Percentiles rank a stretch among this genome's conserved stretches.
Evolutionary conservation across 1,140 invertebrate genomes (phyloP).

Genomic region (Cydia amplana): DNA sequence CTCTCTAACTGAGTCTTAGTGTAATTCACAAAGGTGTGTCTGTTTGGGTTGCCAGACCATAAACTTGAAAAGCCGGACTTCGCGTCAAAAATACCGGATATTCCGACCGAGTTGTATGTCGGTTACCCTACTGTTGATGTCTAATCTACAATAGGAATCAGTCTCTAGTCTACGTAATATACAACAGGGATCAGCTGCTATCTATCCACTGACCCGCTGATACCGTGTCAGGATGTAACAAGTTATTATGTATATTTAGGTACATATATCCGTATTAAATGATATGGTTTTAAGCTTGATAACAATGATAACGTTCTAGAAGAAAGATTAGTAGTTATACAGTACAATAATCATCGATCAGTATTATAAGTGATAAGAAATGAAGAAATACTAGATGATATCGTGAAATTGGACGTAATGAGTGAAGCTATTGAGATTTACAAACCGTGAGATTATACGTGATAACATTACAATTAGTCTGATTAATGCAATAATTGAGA

Average conservation of each 20-base stretch:
- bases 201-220: not conserved
- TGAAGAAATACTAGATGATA: not conserved
- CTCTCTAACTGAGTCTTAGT: too few species aligned
- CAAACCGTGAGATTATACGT: not conserved
- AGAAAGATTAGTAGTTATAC: not conserved
- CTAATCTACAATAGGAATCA: not conserved
- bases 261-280: not conserved
- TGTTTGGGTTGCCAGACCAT: too few species aligned
- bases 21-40: too few species aligned
- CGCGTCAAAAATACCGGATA: too few species aligned
- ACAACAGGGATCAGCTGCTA: not conserved
- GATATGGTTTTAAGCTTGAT: not conserved
- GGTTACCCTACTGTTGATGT: not conserved
- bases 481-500: not conserved
- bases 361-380: not conserved
- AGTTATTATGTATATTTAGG: not conserved
- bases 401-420: not conserved
- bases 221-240: not conserved
- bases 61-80: too few species aligned
- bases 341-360: not conserved
- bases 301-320: not conserved
- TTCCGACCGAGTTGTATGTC: too few species aligned
- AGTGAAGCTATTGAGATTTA: not conserved
- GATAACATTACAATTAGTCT: not conserved
- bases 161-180: not conserved